Base-by-base conservation (phyloP, 2,113 vertebrate species). In the Rhizomys pruinosus region DNA sequence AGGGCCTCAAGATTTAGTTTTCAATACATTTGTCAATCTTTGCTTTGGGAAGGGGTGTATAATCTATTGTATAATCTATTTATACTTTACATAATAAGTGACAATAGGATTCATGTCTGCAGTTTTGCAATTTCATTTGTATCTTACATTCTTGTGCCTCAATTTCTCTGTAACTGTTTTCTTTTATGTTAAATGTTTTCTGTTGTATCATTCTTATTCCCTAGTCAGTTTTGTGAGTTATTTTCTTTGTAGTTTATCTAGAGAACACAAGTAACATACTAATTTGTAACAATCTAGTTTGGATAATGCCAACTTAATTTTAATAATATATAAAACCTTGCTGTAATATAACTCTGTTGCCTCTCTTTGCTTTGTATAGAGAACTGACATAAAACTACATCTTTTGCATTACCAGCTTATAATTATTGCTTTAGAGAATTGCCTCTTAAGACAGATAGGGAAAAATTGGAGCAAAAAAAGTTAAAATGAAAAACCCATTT, bases 211-310 rank as follows among this genome's bases (percentile, higher is more conserved):
- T 77, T 91, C 82, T 89, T 87, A 95, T 63, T 86, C 34, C 19
- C 7, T n/a, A n/a, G 20, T 34, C 91, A 19, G 4, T 87, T 74
- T 84, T 57, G 44, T 61, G 6, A 84, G 12, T 92, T 80, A 52
- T 80, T 74, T 93, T 71, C 80, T 90, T 72, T 42, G 57, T 71
- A 64, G 27, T 29, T 77, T 92, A 76, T 72, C 64, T 78, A 20
- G 23, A 92, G 32, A 85, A 82, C 91, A 96, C 13, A 94, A 95
- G 72, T 90, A 94, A 82, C 78, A 80, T 64, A 42, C 93, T 85
- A 74, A 93, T 80, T 92, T 84, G 87, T 61, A 92, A 92, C 73
- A 77, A 52, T 66, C 73, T 63, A 37, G 64, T 90, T 88, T 78
- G 69, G 32, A 80, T 64, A 95, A 47, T 85, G 80, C n/a, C 59